A percentile compares a stretch with the other conserved stretches of the same genome.
phyloP scores from a whole-genome alignment of 2,888 invertebrate species.

The Brenthis hecate region DNA sequence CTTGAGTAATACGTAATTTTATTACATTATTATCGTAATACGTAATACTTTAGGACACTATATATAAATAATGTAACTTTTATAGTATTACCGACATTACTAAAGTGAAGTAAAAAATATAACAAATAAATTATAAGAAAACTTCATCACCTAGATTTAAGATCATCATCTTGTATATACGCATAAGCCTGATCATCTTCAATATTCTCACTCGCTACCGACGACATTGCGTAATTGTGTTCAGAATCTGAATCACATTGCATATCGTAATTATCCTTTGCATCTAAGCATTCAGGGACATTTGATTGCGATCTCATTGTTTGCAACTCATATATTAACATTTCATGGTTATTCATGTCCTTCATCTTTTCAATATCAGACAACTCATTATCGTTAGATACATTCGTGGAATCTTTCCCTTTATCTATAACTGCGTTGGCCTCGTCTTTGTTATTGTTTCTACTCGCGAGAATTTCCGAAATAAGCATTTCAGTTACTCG shows the following conservation, averaged over 20 bases:
- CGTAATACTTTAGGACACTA: no score
- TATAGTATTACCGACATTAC: not conserved
- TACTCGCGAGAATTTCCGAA: conserved; percentile 77
- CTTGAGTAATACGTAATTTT: no score
- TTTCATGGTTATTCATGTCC: conserved; percentile 85
- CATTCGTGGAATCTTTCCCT: conserved; percentile 64
- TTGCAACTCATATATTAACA: conserved; percentile 87
- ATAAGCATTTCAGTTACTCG: conserved; percentile 78
- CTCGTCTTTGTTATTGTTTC: conserved; percentile 75
- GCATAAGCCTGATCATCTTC: conserved; percentile 75
- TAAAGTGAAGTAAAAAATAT: not conserved
- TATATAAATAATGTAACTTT: not conserved
- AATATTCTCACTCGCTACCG: conserved; percentile 65
- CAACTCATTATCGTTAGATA: conserved; percentile 58
- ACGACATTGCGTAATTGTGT: conserved; percentile 68
- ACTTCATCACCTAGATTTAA: conserved; percentile 71
- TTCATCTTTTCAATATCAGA: conserved; percentile 65
- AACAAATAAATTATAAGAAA: not conserved
- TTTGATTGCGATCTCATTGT: conserved; percentile 83
- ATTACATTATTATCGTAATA: no score
- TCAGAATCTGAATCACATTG: conserved; percentile 72
- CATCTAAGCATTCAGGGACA: conserved; percentile 59
- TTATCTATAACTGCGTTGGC: conserved; percentile 75
- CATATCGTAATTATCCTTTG: conserved; percentile 52
- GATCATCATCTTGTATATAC: conserved; percentile 74